Evolutionary conservation across 2,888 invertebrate species (phyloP).

Genomic region (Oscheius myriophilus): DNA sequence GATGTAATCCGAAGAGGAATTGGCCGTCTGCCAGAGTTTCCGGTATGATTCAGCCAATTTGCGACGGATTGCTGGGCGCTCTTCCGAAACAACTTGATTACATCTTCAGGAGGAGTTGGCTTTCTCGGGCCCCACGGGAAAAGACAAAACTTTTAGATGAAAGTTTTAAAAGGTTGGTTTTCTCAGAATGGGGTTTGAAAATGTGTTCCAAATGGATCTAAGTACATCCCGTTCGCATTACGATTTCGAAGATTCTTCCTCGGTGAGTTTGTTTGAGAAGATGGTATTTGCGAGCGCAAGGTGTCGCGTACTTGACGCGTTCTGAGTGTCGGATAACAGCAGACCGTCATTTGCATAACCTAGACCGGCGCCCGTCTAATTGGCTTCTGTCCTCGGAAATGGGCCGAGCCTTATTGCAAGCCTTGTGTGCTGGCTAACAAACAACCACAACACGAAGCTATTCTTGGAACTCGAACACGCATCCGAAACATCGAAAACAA

Average conservation of each 20-base stretch:
- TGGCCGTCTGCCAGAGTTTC: no score
- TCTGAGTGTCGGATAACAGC: conserved; percentile 30
- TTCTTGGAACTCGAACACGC: not conserved
- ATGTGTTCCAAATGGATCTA: not conserved
- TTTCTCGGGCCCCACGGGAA: no score
- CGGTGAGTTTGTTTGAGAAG: conserved; percentile 31
- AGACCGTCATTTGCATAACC: conserved; percentile 30
- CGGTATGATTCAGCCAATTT: not conserved
- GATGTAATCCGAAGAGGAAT: no score
- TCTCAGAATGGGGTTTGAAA: not conserved
- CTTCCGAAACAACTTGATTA: conserved; percentile 24
- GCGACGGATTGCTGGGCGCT: conserved; percentile 10
- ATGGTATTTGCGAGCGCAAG: conserved; percentile 27
- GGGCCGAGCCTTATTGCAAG: not conserved
- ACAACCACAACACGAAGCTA: not conserved
- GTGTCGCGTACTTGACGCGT: conserved; percentile 32
- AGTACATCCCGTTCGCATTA: conserved; percentile 5
- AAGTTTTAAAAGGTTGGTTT: no score
- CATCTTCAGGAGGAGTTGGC: not conserved
- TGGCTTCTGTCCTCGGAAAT: conserved; percentile 28
- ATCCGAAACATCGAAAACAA: conserved; percentile 21
- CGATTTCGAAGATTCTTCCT: conserved; percentile 27
- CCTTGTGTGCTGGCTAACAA: not conserved
- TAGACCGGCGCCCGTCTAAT: conserved; percentile 24
- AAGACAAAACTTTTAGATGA: no score